phyloP scores from a whole-genome alignment of 2,113 vertebrate genomes.

The Thermophis baileyi region DNA sequence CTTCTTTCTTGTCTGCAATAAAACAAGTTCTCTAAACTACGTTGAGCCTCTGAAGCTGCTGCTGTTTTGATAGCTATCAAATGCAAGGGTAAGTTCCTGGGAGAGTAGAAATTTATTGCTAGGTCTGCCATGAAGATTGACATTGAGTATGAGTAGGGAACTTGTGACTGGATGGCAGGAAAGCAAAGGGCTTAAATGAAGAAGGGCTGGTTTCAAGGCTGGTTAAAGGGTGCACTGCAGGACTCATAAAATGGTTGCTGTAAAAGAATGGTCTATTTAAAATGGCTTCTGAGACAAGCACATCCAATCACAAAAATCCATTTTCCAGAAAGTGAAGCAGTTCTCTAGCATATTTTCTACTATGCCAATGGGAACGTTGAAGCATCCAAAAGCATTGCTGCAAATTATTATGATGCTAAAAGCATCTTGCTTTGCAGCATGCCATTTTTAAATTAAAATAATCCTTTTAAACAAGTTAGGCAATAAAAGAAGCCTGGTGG shows the following conservation, averaged over 20 bases:
- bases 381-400: not conserved
- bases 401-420: not conserved
- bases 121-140: not conserved
- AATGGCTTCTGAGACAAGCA: not conserved
- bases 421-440: not conserved
- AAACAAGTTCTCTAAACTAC: not conserved
- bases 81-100: not conserved
- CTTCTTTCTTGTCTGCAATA: not conserved
- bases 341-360: not conserved
- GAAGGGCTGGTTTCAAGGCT: not conserved
- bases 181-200: not conserved
- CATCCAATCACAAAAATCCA: not conserved
- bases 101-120: not conserved
- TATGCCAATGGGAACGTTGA: not conserved
- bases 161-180: not conserved
- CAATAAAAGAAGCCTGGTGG: not conserved
- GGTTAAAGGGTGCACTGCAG: not conserved
- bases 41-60: not conserved
- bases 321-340: not conserved
- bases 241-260: not conserved
- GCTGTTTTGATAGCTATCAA: not conserved
- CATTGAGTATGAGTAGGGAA: not conserved
- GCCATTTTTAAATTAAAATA: not conserved
- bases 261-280: not conserved
- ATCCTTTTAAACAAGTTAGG: not conserved